Percentiles rank a stretch among this genome's conserved stretches.
phyloP scores from a whole-genome alignment of 2,797 vertebrate genomes.

The Acipenser ruthenus region DNA sequence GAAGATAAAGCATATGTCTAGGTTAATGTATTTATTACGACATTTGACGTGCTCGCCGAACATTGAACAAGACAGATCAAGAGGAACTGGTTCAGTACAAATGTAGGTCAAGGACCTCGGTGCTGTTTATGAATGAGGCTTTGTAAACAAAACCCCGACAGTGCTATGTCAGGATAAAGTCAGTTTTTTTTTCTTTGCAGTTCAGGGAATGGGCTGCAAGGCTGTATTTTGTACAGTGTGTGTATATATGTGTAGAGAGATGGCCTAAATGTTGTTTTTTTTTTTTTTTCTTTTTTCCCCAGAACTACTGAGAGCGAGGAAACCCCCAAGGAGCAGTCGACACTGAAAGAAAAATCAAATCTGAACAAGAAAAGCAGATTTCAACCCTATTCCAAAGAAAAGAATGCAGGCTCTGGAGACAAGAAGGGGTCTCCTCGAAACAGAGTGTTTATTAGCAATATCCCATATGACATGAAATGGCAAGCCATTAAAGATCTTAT shows the following conservation, averaged over 20 bases:
- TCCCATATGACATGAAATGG: slow-evolving; percentile 98
- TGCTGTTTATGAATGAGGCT: too few species aligned
- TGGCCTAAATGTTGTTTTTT: not conserved
- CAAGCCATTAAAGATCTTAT: slow-evolving; percentile 99
- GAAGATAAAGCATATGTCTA: too few species aligned
- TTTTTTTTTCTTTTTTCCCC: slow-evolving; percentile 2
- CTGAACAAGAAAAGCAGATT: slow-evolving; percentile 76
- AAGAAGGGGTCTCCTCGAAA: slow-evolving; percentile 83
- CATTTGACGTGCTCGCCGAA: too few species aligned
- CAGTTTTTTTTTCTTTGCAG: slow-evolving; percentile 29
- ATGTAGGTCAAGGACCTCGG: too few species aligned
- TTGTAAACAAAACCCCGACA: too few species aligned
- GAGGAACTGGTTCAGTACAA: too few species aligned
- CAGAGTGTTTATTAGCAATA: slow-evolving; percentile 97
- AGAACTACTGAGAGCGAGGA: slow-evolving; percentile 58
- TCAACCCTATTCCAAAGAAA: slow-evolving; percentile 91
- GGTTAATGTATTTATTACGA: too few species aligned
- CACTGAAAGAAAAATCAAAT: slow-evolving; percentile 79
- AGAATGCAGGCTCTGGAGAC: slow-evolving; percentile 66
- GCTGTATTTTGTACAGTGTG: slow-evolving; percentile 4
- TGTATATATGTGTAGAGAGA: not conserved
- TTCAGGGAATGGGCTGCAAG: slow-evolving; percentile 41
- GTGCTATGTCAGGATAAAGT: not conserved
- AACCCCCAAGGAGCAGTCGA: slow-evolving; percentile 63
- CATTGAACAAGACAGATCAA: too few species aligned